Percentiles rank a stretch among this genome's conserved stretches.
Evolutionary conservation across 2,888 invertebrate genomes (phyloP).

Genomic region (Griposia aprilina): DNA sequence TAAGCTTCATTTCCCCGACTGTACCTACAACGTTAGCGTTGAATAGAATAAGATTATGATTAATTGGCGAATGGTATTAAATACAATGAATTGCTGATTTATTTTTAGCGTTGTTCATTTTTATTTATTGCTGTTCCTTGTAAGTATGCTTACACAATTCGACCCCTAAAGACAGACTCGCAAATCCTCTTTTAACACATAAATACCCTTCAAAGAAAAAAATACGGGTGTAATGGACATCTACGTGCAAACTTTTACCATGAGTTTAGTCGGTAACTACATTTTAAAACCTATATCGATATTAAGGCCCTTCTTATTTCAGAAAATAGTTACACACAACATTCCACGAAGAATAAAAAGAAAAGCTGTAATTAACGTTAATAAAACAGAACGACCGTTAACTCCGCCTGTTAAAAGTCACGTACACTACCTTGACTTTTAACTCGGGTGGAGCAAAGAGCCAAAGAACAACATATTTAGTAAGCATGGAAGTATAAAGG

Average conservation of each 20-base stretch:
- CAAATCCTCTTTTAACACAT: neutral
- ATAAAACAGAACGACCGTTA: conserved; percentile 47
- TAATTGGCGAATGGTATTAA: conserved; percentile 31
- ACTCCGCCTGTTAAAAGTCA: conserved; percentile 42
- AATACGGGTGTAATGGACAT: neutral
- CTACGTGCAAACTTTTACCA: neutral
- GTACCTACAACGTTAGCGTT: neutral
- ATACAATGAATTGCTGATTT: conserved; percentile 37
- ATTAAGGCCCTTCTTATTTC: neutral
- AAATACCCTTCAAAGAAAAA: too few relatives aligned
- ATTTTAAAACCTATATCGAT: neutral
- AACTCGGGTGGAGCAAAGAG: conserved; percentile 22
- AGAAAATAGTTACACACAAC: neutral
- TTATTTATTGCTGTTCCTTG: neutral
- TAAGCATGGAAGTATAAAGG: conserved; percentile 42
- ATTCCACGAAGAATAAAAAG: conserved; percentile 10
- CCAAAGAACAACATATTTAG: conserved; percentile 28
- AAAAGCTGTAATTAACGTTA: conserved; percentile 45
- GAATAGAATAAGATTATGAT: conserved; percentile 11
- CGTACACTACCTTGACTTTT: conserved; percentile 59
- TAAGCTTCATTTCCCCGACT: neutral
- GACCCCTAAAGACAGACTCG: neutral
- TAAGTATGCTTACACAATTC: neutral
- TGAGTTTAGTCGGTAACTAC: neutral
- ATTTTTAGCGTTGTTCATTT: conserved; percentile 16